phyloP scores from a whole-genome alignment of 1,140 invertebrate genomes.

The Lamellibrachia luymesi region DNA sequence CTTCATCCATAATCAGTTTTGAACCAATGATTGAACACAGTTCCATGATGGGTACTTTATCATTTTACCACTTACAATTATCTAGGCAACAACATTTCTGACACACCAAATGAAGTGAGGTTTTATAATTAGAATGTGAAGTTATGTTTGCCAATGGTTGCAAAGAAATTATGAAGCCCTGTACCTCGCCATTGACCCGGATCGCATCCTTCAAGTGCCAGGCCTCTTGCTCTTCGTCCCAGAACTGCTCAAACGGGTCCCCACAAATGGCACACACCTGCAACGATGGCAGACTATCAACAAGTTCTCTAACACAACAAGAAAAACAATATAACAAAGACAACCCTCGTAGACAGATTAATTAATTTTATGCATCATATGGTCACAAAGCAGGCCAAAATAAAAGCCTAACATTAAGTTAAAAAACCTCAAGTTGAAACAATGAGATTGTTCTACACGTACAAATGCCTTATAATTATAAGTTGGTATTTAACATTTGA shows the following conservation, averaged over 20 bases:
- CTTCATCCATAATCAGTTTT: not conserved
- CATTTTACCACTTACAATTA: not conserved
- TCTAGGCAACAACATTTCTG: too few species aligned
- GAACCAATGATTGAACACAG: not conserved
- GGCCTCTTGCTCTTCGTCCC: constrained; percentile 92
- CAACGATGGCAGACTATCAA: constrained; percentile 17
- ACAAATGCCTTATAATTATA: not conserved
- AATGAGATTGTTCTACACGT: not conserved
- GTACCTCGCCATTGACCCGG: constrained; percentile 66
- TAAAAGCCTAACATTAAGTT: not conserved
- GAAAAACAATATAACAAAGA: not conserved
- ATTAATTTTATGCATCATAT: not conserved
- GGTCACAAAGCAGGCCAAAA: not conserved
- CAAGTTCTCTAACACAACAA: not conserved
- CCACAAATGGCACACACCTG: constrained; percentile 81
- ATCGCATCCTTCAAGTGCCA: constrained; percentile 89
- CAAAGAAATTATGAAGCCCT: not conserved
- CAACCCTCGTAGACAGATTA: not conserved
- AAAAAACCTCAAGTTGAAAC: too few species aligned
- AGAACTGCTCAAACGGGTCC: constrained; percentile 90
- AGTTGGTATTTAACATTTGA: not conserved
- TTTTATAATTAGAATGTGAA: too few species aligned
- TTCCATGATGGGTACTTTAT: not conserved
- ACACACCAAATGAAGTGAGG: too few species aligned
- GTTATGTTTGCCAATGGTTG: too few species aligned